Evolutionary conservation across 2,113 vertebrate species (phyloP).

Genomic region (Plectropomus leopardus): DNA sequence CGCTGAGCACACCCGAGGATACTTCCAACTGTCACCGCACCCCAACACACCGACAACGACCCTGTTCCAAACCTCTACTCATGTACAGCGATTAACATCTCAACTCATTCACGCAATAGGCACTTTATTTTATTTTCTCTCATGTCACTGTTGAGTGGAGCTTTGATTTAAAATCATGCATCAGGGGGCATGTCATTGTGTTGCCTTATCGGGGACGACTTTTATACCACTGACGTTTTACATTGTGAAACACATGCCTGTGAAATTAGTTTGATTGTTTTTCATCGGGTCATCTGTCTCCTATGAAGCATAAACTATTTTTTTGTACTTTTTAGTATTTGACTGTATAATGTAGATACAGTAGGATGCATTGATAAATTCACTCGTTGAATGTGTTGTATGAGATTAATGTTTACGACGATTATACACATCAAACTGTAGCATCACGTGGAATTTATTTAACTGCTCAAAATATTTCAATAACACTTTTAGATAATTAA

Average conservation of each 20-base stretch:
- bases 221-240: slow-evolving; percentile 54
- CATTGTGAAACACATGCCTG: slow-evolving; percentile 31
- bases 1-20: slow-evolving; percentile 67
- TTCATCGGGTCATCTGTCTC: slow-evolving; percentile 33
- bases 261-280: slow-evolving; percentile 1
- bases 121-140: slow-evolving; percentile 74
- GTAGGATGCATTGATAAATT: slow-evolving; percentile 41
- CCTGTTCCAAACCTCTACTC: slow-evolving; percentile 51
- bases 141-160: slow-evolving; percentile 22
- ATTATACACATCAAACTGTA: slow-evolving; percentile 73
- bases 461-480: slow-evolving; percentile 25
- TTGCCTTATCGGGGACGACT: slow-evolving; percentile 49
- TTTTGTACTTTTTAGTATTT: slow-evolving; percentile 71
- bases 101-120: slow-evolving; percentile 53
- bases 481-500: slow-evolving; percentile 8
- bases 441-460: slow-evolving; percentile 69
- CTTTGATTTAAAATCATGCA: slow-evolving; percentile 40
- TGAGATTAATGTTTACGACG: slow-evolving; percentile 70
- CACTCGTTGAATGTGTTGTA: slow-evolving; percentile 63
- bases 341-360: slow-evolving; percentile 63
- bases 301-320: slow-evolving; percentile 46
- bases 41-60: neutral
- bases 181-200: slow-evolving; percentile 7
- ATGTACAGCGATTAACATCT: slow-evolving; percentile 42
- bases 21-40: slow-evolving; percentile 12